Base-by-base conservation (phyloP, 2,888 invertebrate genomes). In the Drosophila multiciliata region DNA sequence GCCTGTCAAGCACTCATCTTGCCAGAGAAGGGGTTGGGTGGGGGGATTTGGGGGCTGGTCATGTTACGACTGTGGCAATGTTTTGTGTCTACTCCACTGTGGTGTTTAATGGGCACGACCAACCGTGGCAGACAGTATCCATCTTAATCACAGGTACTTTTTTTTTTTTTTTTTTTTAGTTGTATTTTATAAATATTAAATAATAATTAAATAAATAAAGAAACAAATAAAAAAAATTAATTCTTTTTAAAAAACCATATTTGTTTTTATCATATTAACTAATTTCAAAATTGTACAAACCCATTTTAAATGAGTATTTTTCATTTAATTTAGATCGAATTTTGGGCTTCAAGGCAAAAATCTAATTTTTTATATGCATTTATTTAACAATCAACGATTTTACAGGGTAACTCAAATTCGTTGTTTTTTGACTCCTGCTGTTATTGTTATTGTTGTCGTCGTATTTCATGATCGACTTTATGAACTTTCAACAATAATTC, bases 401-500 rank as follows among this genome's bases (percentile, higher is more conserved):
- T 36, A 1, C 1, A 68, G 69, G 45, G 71, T 32, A 83, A 35
- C n/a, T 54, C 6, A 42, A 33, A 6, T 71, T 60, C 75, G 64
- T 52, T 60, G 52, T 63, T 48, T 63, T 48, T 29, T 49, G 12
- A 53, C 5, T 45, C 15, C 11, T 42, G 12, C 7, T n/a, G 6
- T 50, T 17, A 0, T 50, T 29, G 50, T 33, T 29, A 9, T 15
- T 53, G 53, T 61, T 49, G 20, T 54, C 62, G 52, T 62, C 29
- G 26, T 9, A 32, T 64, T 74, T 62, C 60, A 53, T 59, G 40
- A 15, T 54, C 53, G 61, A 35, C 76, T 78, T 79, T 77, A 74
- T 73, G 78, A 80, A 84, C 80, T 82, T 84, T 82, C 53, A 69
- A 78, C 67, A 73, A 84, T 74, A 84, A 82, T 84, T 72, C 45